A percentile compares a stretch with the other conserved stretches of the same genome.
Evolutionary conservation across 2,888 invertebrate genomes (phyloP).

Genomic region (Lasioglossum morio): DNA sequence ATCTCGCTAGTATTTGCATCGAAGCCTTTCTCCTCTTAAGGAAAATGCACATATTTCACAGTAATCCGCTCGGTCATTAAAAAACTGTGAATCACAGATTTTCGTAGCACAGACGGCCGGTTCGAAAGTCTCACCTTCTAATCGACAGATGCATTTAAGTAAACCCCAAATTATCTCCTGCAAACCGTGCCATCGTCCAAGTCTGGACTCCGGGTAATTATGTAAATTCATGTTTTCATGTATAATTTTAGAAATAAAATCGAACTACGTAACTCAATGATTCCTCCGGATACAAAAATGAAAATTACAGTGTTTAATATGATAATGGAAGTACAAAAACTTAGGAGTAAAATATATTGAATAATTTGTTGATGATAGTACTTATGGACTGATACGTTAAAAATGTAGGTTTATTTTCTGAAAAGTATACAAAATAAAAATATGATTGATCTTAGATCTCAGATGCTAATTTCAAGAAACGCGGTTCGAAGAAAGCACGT

Average conservation of each 20-base stretch:
- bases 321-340: neutral
- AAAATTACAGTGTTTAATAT: neutral
- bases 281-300: neutral
- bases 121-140: neutral
- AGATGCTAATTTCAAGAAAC: neutral
- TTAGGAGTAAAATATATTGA: neutral
- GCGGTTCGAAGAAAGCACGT: neutral
- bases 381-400: too few species aligned
- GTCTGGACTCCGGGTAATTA: neutral
- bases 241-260: neutral
- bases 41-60: constrained; percentile 5
- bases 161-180: neutral
- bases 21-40: constrained; percentile 43
- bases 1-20: constrained; percentile 30
- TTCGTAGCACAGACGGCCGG: neutral
- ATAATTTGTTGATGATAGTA: neutral
- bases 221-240: neutral
- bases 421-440: neutral
- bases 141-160: neutral
- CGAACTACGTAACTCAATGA: neutral
- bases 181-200: neutral
- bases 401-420: neutral
- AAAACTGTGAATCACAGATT: neutral
- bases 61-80: neutral
- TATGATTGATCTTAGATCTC: neutral